Base-by-base conservation (phyloP, 2,113 vertebrate species). In the Phyllopteryx taeniolatus region DNA sequence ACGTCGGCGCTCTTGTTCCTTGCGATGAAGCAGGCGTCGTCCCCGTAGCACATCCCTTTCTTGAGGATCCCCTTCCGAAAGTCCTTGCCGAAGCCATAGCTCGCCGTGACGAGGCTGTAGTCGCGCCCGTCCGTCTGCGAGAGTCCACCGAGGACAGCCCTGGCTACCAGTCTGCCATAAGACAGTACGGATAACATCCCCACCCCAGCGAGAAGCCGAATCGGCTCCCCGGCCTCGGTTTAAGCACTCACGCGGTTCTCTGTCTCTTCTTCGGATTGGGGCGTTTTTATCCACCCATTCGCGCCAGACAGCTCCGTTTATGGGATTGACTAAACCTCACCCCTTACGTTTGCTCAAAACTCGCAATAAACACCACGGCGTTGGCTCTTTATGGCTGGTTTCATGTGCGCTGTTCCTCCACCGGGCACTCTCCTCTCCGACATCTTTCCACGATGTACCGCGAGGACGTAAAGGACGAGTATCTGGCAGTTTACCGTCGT, bases 31-130 rank as follows among this genome's bases (percentile, higher is more conserved):
- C 96, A 99, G 78, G 98, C 98, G 71, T 99, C 98, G 42, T 99
- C 98, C 9, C 98, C 98, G 79, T 99, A 99, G 89, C 98, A 98
- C 94, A 96, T 96, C 79, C 97, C 97, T 80, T 98, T 99, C 94
- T 99, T 99, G 51, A 99, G 91, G 88, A 98, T 98, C 86, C 96
- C 97, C 88, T 98, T 98, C n/a, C 97, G 94, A 91, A 98, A 98
- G 92, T 99, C 96, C 87, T 99, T 99, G n/a, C 96, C 98, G 74
- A 98, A 99, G 76, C 98, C 98, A 89, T 94, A 99, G 80, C 96
- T 97, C 69, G 98, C 98, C 13, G 94, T 96, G 87, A 99, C 93
- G 82, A 99, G 91, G 80, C 95, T 96, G 89, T 98, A 98, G 88
- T 99, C 98, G 75, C 95, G 94, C 78, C 94, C 91, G 86, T 99